Percentiles rank a stretch among this genome's conserved stretches.
Evolutionary conservation across 1,140 invertebrate species (phyloP).

Genomic region (Drosophila lowei): DNA sequence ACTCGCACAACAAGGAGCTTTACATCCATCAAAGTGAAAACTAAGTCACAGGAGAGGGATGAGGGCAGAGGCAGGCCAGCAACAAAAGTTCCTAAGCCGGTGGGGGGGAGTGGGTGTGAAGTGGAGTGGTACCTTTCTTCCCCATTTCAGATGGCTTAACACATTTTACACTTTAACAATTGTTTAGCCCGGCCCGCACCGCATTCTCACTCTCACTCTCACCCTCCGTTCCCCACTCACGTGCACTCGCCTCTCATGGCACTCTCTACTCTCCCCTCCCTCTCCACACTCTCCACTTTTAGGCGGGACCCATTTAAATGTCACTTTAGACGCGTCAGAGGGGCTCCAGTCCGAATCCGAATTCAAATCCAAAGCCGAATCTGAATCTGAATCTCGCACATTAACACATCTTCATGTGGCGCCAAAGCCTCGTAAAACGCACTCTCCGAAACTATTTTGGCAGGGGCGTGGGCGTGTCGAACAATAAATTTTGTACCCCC

Average conservation of each 20-base stretch:
- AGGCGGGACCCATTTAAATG: slow-evolving; percentile 42
- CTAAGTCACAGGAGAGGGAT: slow-evolving; percentile 58
- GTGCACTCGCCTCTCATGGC: slow-evolving; percentile 6
- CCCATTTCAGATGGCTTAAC: slow-evolving; percentile 79
- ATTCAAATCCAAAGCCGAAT: slow-evolving; percentile 33
- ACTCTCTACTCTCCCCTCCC: slow-evolving; percentile 7
- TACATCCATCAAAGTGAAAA: slow-evolving; percentile 79
- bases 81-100: slow-evolving; percentile 72
- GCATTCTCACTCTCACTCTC: slow-evolving; percentile 3
- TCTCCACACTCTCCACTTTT: slow-evolving; percentile 52
- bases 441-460: slow-evolving; percentile 75
- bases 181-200: slow-evolving; percentile 48
- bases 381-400: slow-evolving; percentile 68
- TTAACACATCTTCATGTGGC: slow-evolving; percentile 65
- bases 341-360: background rate
- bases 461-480: slow-evolving; percentile 58
- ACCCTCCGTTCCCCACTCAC: background rate
- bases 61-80: slow-evolving; percentile 35
- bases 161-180: slow-evolving; percentile 80
- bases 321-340: slow-evolving; percentile 32
- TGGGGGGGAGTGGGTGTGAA: background rate
- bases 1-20: slow-evolving; percentile 60
- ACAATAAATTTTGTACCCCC: slow-evolving; percentile 59
- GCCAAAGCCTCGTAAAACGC: slow-evolving; percentile 59
- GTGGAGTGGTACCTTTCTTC: slow-evolving; percentile 16